Conservation (phyloP, 2,888 invertebrate species). For the Polyploca ridens region DNA sequence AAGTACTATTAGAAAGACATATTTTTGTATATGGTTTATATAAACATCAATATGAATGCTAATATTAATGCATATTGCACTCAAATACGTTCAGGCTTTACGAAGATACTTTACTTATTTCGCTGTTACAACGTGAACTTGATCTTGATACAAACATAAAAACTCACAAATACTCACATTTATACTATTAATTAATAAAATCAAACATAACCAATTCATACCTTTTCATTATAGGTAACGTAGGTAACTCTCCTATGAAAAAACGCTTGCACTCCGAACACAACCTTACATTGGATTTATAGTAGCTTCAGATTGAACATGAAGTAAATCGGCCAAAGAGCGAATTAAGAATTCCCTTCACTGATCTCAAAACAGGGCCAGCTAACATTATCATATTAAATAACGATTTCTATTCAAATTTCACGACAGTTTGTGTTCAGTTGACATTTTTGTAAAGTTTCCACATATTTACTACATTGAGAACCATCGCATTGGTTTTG, state of each 20-base stretch:
- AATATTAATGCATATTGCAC: no score
- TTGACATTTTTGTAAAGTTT: background rate
- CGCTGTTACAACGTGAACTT: no score
- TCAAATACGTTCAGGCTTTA: no score
- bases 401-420: conserved; percentile 2
- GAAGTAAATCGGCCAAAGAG: conserved; percentile 1
- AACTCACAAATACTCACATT: no score
- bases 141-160: no score
- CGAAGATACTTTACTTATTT: no score
- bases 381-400: conserved; percentile 1
- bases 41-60: background rate
- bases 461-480: background rate
- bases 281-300: background rate
- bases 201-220: no score
- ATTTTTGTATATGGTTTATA: background rate
- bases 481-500: background rate
- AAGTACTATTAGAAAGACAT: background rate
- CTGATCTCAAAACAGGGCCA: conserved; percentile 1
- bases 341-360: background rate
- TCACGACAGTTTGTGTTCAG: background rate
- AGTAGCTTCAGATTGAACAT: background rate
- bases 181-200: no score
- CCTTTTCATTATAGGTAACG: no score
- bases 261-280: background rate
- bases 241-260: background rate